Evolutionary conservation across 2,888 invertebrate genomes (phyloP), one percentile per base, ranked within the genome.

Genomic region (Dascillus cervinus): DNA sequence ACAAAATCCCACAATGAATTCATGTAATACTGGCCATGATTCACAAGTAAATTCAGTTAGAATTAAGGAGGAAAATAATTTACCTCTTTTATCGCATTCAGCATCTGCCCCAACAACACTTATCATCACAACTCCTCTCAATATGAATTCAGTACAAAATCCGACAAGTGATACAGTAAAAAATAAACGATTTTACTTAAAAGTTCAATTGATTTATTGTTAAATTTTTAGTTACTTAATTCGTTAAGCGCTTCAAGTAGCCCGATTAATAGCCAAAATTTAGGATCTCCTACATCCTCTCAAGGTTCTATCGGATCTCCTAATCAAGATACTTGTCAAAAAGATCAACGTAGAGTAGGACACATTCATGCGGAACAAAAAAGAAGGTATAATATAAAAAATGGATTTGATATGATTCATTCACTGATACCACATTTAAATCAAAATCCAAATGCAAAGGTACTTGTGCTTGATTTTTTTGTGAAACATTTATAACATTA

Each of bases 311-410:
- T 60, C 17, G 60, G 60, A n/a, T 64, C 64, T 3, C 63, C 70
- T 3, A 61, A 58, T 28, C 52, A 66, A 2, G 68, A 75, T 44
- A 69, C 73, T 43, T 60, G 69, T 24, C 64, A 78, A 43, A 56
- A 73, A 46, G 80, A 86, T 57, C 80, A 86, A 50, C 71, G 85
- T 23, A 76, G 92, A 31, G 86, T 83, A 39, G 88, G 89, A 8
- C 95, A 95, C 64, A 84, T 91, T 50, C 91, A 91, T 64, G 92
- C 96, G 1, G 96, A 96, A 59, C 94, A 95, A 67, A 96, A 95
- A 64, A 74, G 96, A 17, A 74, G 95, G 30, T 92, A 87, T 62
- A 95, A 94, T 63, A 94, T 96, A 53, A 95, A 95, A 66, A 89
- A 87, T 62, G 95, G 95, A 20, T 96, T 96, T 65, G 95, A 96